A percentile compares a stretch with the other conserved stretches of the same genome.
phyloP scores from a whole-genome alignment of 2,797 vertebrate genomes.

The Heteromormyrus szaboi region DNA sequence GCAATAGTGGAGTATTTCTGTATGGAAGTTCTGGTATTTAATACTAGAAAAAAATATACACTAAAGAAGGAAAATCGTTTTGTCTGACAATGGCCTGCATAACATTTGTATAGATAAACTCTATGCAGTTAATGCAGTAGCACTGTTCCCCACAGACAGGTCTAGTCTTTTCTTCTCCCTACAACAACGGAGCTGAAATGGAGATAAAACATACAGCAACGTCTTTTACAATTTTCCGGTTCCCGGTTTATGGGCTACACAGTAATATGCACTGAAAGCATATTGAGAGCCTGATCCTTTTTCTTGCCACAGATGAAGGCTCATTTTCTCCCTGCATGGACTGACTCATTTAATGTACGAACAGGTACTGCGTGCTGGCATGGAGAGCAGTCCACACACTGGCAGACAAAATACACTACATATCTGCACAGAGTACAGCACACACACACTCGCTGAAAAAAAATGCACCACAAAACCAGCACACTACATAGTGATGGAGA shows the following conservation, averaged over 20 bases:
- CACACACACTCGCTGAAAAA: not conserved
- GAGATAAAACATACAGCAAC: not conserved
- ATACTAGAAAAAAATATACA: not conserved
- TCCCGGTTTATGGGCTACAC: not conserved
- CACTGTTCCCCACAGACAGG: not conserved
- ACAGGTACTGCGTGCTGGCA: not conserved
- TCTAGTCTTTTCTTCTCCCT: not conserved
- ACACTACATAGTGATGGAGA: not conserved
- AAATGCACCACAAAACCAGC: not conserved
- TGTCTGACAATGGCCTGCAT: not conserved
- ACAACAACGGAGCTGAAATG: not conserved
- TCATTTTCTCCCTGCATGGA: not conserved
- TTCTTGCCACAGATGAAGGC: not conserved
- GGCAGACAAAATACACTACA: not conserved
- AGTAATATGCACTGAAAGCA: not conserved
- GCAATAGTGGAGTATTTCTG: not conserved
- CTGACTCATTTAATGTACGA: not conserved
- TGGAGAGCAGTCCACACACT: not conserved
- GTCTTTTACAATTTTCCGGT: not conserved
- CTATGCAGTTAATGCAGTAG: not conserved
- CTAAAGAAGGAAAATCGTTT: not conserved
- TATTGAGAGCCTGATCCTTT: not conserved
- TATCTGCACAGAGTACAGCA: not conserved
- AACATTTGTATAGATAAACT: not conserved
- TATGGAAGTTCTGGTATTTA: not conserved